Conservation (phyloP, 2,797 vertebrate genomes). For the Pseudochirops corinnae region DNA sequence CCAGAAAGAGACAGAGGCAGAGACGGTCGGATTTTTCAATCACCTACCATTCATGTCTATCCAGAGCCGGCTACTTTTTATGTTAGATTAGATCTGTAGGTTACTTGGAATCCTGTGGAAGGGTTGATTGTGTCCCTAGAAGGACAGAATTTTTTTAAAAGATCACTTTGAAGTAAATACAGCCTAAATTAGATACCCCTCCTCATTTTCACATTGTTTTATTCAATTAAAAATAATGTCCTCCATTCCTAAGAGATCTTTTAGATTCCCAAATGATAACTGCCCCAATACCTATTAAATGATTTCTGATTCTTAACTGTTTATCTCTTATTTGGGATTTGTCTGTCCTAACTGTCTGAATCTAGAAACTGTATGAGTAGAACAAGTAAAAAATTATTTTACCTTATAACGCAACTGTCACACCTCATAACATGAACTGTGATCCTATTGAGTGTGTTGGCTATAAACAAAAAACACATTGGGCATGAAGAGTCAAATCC, state of each 20-base stretch:
- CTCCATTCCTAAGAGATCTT: not conserved
- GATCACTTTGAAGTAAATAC: not conserved
- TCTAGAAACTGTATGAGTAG: not conserved
- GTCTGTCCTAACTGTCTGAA: constrained; percentile 12
- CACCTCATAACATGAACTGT: constrained; percentile 48
- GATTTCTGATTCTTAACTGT: constrained; percentile 28
- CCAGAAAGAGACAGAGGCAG: constrained; percentile 9
- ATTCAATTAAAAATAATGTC: not conserved
- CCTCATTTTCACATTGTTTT: not conserved
- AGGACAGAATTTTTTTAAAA: not conserved
- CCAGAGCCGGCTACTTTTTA: constrained; percentile 43
- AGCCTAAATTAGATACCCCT: not conserved
- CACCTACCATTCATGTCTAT: constrained; percentile 60
- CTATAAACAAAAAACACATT: constrained; percentile 62
- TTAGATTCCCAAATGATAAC: not conserved
- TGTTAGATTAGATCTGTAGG: constrained; percentile 64
- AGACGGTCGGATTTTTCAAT: constrained; percentile 59
- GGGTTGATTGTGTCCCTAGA: constrained; percentile 3
- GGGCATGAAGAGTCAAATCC: not conserved
- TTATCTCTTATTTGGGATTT: constrained; percentile 5
- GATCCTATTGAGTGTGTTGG: constrained; percentile 11
- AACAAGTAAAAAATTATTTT: constrained; percentile 56
- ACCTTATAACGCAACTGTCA: constrained; percentile 55
- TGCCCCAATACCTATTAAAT: not conserved
- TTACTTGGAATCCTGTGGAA: constrained; percentile 26